A percentile compares a stretch with the other conserved stretches of the same genome.
Conservation (phyloP, 2,113 vertebrate species). For the Sus scrofa region T2T-Sscrofa CM000820.6:1563001-1563500, state of each 20-base stretch:
- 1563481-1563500: slow-evolving; percentile 26
- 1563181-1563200: background rate
- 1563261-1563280: background rate
- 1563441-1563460: slow-evolving; percentile 64
- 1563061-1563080: background rate
- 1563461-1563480: slow-evolving; percentile 53
- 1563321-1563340: slow-evolving; percentile 64
- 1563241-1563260: background rate
- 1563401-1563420: slow-evolving; percentile 75
- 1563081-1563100: background rate
- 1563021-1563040: background rate
- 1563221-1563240: background rate
- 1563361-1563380: slow-evolving; percentile 53
- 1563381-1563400: slow-evolving; percentile 61
- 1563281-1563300: slow-evolving; percentile 11
- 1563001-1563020: no score
- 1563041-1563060: background rate
- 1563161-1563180: background rate
- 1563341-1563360: slow-evolving; percentile 53
- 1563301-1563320: slow-evolving; percentile 78
- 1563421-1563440: slow-evolving; percentile 63
- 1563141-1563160: background rate
- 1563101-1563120: background rate
- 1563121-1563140: background rate
- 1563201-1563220: background rate